Percentiles rank a stretch among this genome's conserved stretches.
phyloP scores from a whole-genome alignment of 2,888 invertebrate species.

The Spilarctia lutea region DNA sequence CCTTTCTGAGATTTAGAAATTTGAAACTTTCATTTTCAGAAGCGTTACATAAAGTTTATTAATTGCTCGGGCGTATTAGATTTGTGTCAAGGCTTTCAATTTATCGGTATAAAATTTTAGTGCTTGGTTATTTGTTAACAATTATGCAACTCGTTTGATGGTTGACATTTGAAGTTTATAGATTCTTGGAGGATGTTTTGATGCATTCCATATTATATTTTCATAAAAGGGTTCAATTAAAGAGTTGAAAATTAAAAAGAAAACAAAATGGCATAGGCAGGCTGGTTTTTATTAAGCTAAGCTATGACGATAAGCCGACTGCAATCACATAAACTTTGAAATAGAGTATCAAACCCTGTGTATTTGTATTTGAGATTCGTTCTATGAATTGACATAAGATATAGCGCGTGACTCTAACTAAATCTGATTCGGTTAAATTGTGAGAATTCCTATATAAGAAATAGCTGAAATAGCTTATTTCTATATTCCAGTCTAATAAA shows the following conservation, averaged over 20 bases:
- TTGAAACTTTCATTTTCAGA: constrained; percentile 20
- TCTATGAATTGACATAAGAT: too few species aligned
- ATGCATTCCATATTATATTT: not conserved
- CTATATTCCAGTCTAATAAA: too few species aligned
- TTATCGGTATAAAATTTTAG: not conserved
- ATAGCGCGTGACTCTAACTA: too few species aligned
- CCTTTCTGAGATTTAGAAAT: constrained; percentile 21
- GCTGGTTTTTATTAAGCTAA: too few species aligned
- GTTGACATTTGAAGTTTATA: not conserved
- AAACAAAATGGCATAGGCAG: too few species aligned
- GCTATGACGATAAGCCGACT: too few species aligned
- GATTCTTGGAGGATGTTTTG: not conserved
- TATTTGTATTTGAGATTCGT: too few species aligned
- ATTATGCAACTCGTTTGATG: not conserved
- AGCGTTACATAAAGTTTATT: constrained; percentile 19
- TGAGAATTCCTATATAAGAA: too few species aligned
- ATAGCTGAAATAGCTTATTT: too few species aligned
- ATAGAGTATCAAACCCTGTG: too few species aligned
- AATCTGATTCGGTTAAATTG: too few species aligned
- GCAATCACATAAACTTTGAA: too few species aligned
- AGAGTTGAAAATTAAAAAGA: not conserved
- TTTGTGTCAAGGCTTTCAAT: not conserved
- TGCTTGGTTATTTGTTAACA: not conserved
- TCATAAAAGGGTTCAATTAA: not conserved
- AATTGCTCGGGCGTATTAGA: constrained; percentile 1